Base-by-base conservation (phyloP, 2,797 vertebrate species). In the Epinephelus coioides region DNA sequence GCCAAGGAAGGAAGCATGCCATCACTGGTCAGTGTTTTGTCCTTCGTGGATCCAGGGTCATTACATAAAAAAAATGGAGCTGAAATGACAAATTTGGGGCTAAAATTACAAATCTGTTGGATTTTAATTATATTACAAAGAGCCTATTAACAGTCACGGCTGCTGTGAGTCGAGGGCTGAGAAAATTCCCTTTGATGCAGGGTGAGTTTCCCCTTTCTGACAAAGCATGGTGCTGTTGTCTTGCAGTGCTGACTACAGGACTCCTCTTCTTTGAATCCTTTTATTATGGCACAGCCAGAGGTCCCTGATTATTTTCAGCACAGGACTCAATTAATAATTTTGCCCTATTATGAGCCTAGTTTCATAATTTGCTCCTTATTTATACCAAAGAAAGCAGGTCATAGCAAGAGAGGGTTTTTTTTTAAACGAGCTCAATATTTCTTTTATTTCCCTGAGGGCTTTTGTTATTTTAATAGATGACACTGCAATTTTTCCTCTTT, bases 1-100 rank as follows among this genome's bases (percentile, higher is more conserved):
- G 90, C 91, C 82, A 89, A 90, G 85, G 86, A 92, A 89, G 87
- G 88, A 95, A 95, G 89, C 86, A 92, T 89, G 88, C 83, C 89
- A 82, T 88, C 84, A 78, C 47, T 78, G 78, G 80, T 80, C 83
- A 70, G 60, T 57, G 74, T 79, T 85, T 74, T 59, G 65, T 73
- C 73, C 62, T 71, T 62, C 62, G 47, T 17, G 21, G 69, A 78
- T 66, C 69, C 13, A 40, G 60, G 80, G 57, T 86, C 67, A 81
- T 63, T 63, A 38, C 46, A 79, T 38, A 51, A 30, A 69, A 18
- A 78, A 64, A 77, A 18, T 66, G 3, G 47, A 67, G n/a, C 4
- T 47, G 46, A 44, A 73, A 53, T 68, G 7, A 77, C 62, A 81
- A 50, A 71, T 66, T 66, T 81, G 11, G n/a, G 69, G 23, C 30